Base-by-base conservation (phyloP, 2,113 vertebrate genomes). In the Dolichallabes microphthalmus region DNA sequence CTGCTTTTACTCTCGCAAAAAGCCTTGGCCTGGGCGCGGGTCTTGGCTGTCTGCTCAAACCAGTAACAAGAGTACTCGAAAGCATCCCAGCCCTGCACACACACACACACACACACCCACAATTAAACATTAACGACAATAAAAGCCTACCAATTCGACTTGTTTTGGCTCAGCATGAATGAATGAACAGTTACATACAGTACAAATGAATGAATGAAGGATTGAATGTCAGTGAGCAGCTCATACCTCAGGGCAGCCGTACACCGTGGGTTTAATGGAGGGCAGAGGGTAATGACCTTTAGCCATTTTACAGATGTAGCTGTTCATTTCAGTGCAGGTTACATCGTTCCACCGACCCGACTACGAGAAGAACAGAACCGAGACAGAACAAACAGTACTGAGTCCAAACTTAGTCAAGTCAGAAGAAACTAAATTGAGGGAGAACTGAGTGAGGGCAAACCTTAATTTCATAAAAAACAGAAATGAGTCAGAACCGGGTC, bases 21-120 rank as follows among this genome's bases (percentile, higher is more conserved):
- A 0, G 73, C 88, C 78, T 94, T 94, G 2, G 95, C 94, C 0
- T 94, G 93, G 0, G 89, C 80, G 86, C 94, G 94, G 82, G 50
- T 94, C 88, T 81, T 90, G 53, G 89, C 15, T 0, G 84, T 86
- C 87, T 94, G 92, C 84, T 95, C 94, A 88, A 93, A 93, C 93
- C 90, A 95, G 89, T 95, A 95, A 90, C 95, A 95, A 17, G 92
- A 82, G 83, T 95, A 94, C 4, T 87, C 92, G 12, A 94, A 95
- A 0, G 92, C 93, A 64, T 93, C 91, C 95, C 95, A 95, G 61
- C 94, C 95, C 95, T 95, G 6, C 4, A 80, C 20, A 86, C 73
- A 75, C 53, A 78, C 20, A 74, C 55, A 61, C 83, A 80, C 77
- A 87, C 86, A 83, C 53, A 77, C 81, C 1, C 32, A 35, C 32